phyloP scores from a whole-genome alignment of 2,888 invertebrate species.

The Euplexia lucipara region DNA sequence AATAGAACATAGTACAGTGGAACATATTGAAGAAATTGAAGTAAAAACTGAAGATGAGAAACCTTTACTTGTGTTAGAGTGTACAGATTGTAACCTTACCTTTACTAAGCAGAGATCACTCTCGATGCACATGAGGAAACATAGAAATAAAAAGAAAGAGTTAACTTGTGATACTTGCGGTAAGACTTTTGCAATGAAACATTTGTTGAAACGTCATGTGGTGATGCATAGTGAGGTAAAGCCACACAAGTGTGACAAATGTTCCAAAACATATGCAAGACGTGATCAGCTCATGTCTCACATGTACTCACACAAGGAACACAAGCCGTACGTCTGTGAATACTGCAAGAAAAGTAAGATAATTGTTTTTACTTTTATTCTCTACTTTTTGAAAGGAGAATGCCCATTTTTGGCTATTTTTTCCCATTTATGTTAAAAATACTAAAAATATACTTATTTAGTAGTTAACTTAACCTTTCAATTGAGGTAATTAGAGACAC shows the following conservation, averaged over 20 bases:
- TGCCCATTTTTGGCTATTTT: too few species aligned
- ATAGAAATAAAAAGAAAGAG: constrained; percentile 72
- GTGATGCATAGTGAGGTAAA: constrained; percentile 89
- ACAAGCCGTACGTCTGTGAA: constrained; percentile 90
- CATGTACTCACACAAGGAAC: constrained; percentile 90
- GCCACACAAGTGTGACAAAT: constrained; percentile 89
- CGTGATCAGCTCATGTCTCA: constrained; percentile 91
- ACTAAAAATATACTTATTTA: too few species aligned
- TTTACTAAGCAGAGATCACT: constrained; percentile 89
- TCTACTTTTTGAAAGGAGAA: too few species aligned
- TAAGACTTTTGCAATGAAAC: constrained; percentile 82
- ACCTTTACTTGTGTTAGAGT: constrained; percentile 75
- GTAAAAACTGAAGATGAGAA: constrained; percentile 68
- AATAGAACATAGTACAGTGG: constrained; percentile 61
- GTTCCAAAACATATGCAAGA: constrained; percentile 90
- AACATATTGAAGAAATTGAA: constrained; percentile 57
- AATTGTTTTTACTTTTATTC: constrained; percentile 4
- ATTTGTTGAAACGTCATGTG: constrained; percentile 85
- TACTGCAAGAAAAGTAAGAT: constrained; percentile 91
- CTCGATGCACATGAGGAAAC: constrained; percentile 80
- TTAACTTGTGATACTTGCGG: constrained; percentile 87
- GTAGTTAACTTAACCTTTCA: too few species aligned
- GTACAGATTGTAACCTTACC: constrained; percentile 88
- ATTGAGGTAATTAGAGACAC: too few species aligned
- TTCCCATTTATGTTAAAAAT: too few species aligned